These are phyloP conservation scores for Cephus pygmeus DNA, from an alignment of 2,888 invertebrate species.

Conservation along the genomic window DNA sequence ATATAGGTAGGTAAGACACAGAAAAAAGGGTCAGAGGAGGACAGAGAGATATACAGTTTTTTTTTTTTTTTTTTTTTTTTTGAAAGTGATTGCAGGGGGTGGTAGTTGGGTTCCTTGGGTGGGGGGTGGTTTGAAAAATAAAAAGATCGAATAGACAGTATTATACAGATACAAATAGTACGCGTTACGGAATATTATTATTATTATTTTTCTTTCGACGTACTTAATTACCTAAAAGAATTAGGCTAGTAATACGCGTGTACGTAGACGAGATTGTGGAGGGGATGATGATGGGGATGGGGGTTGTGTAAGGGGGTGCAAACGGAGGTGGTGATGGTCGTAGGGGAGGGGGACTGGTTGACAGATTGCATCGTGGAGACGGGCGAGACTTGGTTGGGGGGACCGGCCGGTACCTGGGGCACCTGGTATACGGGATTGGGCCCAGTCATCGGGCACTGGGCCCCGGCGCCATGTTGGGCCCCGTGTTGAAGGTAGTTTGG, in stretches of 20 bases:
- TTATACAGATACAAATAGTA: too few relatives aligned
- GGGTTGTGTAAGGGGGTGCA: constrained; percentile 59
- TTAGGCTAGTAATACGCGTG: constrained; percentile 60
- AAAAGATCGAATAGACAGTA: too few relatives aligned
- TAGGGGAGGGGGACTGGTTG: constrained; percentile 62
- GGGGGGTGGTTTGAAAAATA: too few relatives aligned
- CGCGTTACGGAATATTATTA: too few relatives aligned
- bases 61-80: too few relatives aligned
- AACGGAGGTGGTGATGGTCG: constrained; percentile 50
- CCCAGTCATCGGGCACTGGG: constrained; percentile 60
- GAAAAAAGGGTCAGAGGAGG: too few relatives aligned
- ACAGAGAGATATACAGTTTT: too few relatives aligned
- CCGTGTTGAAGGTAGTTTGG: constrained; percentile 62
- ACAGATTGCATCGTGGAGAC: constrained; percentile 65
- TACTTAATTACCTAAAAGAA: too few relatives aligned
- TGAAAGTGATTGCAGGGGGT: too few relatives aligned
- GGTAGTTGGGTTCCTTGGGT: too few relatives aligned
- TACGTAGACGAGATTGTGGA: constrained; percentile 64
- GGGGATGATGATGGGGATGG: constrained; percentile 57
- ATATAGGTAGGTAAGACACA: neutral
- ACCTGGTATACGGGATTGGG: constrained; percentile 52
- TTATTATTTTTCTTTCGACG: too few relatives aligned
- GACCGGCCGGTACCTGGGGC: constrained; percentile 57
- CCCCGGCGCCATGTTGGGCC: constrained; percentile 58
- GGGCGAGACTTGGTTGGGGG: constrained; percentile 64